Percentiles rank a stretch among this genome's conserved stretches.
phyloP scores from a whole-genome alignment of 2,888 invertebrate species.

The Acrocyrtus sp. region DNA sequence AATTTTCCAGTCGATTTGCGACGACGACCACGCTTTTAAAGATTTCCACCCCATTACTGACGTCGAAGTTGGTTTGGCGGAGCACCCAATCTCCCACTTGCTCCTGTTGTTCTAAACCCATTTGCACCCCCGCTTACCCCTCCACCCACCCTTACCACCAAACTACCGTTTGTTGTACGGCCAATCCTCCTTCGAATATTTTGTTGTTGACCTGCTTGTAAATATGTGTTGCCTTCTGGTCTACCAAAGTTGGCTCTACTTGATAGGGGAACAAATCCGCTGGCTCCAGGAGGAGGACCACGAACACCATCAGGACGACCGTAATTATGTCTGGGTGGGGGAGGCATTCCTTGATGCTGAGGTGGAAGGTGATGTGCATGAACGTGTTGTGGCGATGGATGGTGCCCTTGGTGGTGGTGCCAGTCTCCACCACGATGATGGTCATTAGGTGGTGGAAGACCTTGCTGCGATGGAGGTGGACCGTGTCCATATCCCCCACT shows the following conservation, averaged over 20 bases:
- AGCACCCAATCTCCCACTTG: not conserved
- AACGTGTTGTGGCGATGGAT: not conserved
- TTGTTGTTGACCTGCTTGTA: constrained; percentile 14
- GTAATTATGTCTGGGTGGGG: not conserved
- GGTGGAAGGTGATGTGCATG: not conserved
- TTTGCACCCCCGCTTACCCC: not conserved
- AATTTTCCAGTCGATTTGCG: too few species aligned
- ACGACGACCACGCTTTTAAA: too few species aligned
- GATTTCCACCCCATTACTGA: too few species aligned
- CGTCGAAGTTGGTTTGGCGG: not conserved
- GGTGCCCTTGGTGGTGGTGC: constrained; percentile 2
- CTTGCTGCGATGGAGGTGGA: not conserved
- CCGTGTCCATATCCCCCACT: not conserved
- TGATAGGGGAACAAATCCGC: constrained; percentile 39
- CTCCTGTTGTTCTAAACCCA: constrained; percentile 2
- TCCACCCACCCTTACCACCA: constrained; percentile 55
- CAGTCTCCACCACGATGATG: not conserved
- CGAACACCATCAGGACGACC: not conserved
- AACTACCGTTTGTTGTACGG: constrained; percentile 48
- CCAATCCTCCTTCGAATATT: constrained; percentile 53
- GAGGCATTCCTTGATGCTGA: constrained; percentile 3
- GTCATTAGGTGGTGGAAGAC: not conserved
- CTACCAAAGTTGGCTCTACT: constrained; percentile 54
- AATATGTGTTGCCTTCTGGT: constrained; percentile 36
- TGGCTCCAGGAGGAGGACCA: not conserved